Evolutionary conservation across 2,113 vertebrate species (phyloP).

Genomic region (Echinops telfairi): DNA sequence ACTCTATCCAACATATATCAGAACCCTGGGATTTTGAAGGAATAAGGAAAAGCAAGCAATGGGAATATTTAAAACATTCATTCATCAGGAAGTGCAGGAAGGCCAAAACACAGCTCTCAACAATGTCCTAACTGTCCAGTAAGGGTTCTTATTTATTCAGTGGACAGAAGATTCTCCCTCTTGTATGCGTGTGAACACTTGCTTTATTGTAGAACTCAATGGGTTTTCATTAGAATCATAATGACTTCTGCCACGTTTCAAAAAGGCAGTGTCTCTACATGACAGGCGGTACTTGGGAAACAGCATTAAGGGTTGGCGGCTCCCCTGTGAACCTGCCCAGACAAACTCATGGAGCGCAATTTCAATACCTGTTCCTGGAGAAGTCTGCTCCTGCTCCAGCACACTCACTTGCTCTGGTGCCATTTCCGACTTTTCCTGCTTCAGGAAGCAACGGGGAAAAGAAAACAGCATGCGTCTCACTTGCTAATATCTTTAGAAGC

Average conservation of each 20-base stretch:
- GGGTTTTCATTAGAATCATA: not conserved
- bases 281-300: not conserved
- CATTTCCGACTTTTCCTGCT: slow-evolving; percentile 77
- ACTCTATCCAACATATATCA: not conserved
- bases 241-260: not conserved
- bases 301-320: not conserved
- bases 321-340: not conserved
- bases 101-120: too few relatives aligned
- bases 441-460: slow-evolving; percentile 32
- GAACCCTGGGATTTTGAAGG: not conserved
- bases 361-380: slow-evolving; percentile 82
- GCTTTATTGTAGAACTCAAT: not conserved
- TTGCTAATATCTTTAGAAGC: not conserved
- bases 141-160: not conserved
- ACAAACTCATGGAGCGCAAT: not conserved
- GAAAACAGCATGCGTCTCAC: not conserved
- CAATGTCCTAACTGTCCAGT: too few relatives aligned
- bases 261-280: not conserved
- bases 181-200: not conserved
- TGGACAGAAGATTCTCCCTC: not conserved
- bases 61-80: too few relatives aligned
- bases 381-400: slow-evolving; percentile 75
- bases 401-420: not conserved
- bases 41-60: not conserved
- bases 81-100: not conserved